Percentiles rank a stretch among this genome's conserved stretches.
phyloP scores from a whole-genome alignment of 2,888 invertebrate species.

The Sinelater perroti region DNA sequence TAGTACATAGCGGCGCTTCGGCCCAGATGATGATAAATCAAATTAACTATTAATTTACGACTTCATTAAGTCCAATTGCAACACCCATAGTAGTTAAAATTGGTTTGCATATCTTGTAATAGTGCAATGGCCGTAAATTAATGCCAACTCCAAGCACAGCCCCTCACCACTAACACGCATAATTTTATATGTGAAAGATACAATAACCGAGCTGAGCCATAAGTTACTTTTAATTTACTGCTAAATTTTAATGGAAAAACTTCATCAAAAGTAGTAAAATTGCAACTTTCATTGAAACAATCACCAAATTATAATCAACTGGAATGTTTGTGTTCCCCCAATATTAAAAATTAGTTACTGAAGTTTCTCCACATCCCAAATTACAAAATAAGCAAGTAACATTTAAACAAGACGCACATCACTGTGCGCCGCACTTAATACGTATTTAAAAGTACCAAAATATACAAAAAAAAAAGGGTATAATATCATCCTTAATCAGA shows the following conservation, averaged over 20 bases:
- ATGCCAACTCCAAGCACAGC: constrained; percentile 11
- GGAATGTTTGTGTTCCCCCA: neutral
- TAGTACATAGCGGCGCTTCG: no score
- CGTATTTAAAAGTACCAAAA: constrained; percentile 20
- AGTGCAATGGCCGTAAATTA: constrained; percentile 6
- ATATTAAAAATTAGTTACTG: neutral
- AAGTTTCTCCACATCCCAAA: constrained; percentile 6
- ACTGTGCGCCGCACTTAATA: constrained; percentile 1
- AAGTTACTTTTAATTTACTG: constrained; percentile 7
- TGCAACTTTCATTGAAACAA: neutral
- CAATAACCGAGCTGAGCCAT: constrained; percentile 2
- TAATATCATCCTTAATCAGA: constrained; percentile 23
- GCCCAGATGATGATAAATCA: no score
- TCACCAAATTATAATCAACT: neutral
- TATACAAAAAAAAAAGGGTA: constrained; percentile 16
- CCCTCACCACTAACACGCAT: neutral
- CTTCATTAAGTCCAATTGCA: constrained; percentile 11
- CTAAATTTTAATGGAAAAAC: constrained; percentile 3
- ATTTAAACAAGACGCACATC: neutral
- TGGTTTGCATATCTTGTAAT: neutral
- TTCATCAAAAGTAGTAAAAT: neutral
- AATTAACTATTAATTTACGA: constrained; percentile 15
- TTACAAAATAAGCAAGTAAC: constrained; percentile 10
- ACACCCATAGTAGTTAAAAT: constrained; percentile 16
- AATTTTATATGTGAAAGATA: neutral